phyloP scores from a whole-genome alignment of 1,140 invertebrate species.

The Sitophilus oryzae region DNA sequence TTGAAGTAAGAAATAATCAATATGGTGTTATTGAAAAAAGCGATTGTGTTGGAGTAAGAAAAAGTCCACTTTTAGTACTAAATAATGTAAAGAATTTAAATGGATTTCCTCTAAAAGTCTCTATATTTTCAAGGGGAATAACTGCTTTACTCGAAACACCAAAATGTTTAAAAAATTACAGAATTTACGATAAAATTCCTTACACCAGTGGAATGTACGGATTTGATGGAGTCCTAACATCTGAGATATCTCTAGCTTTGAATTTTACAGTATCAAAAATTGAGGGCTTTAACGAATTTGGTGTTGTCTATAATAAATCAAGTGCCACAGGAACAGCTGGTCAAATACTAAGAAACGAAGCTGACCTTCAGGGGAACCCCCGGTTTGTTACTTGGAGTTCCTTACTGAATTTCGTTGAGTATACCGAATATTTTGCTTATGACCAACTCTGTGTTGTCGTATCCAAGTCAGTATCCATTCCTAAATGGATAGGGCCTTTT shows the following conservation, averaged over 20 bases:
- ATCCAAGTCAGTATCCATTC: slow-evolving; percentile 3
- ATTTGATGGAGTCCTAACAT: slow-evolving; percentile 11
- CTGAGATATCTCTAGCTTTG: slow-evolving; percentile 4
- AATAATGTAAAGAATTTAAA: slow-evolving; percentile 9
- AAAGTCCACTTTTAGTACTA: neutral
- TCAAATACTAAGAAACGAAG: neutral
- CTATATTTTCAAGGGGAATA: slow-evolving; percentile 16
- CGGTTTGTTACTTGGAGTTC: slow-evolving; percentile 6
- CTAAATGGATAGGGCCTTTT: slow-evolving; percentile 15
- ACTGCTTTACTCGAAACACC: slow-evolving; percentile 8
- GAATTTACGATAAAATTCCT: slow-evolving; percentile 10
- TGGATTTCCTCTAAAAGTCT: slow-evolving; percentile 12
- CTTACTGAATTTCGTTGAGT: neutral
- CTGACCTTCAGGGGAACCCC: slow-evolving; percentile 17
- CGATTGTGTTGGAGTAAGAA: neutral
- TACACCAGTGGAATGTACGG: slow-evolving; percentile 8
- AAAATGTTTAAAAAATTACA: neutral
- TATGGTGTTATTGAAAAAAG: neutral
- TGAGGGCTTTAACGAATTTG: slow-evolving; percentile 1
- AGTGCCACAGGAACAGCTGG: slow-evolving; percentile 6
- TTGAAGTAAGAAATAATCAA: neutral
- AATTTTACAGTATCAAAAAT: slow-evolving; percentile 13
- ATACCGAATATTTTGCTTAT: neutral
- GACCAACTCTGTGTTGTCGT: slow-evolving; percentile 19
- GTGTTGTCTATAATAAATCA: neutral